Conservation (phyloP, 2,888 invertebrate species). For the Eupithecia dodoneata region DNA sequence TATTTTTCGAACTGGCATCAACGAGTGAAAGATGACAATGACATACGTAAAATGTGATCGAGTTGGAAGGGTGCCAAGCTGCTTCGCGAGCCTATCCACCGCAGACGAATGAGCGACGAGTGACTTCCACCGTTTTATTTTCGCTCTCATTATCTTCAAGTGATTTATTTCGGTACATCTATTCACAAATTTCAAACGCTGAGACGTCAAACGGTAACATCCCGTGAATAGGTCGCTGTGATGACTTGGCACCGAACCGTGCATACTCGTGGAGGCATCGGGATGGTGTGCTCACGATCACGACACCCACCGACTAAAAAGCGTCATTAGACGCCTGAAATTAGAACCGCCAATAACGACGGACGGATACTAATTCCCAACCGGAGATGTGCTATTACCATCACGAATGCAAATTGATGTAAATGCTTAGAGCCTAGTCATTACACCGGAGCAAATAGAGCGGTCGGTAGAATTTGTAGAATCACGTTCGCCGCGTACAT, state of each 20-base stretch:
- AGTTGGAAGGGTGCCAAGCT: slow-evolving; percentile 71
- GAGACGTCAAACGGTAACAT: slow-evolving; percentile 69
- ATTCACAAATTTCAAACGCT: slow-evolving; percentile 64
- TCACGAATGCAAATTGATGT: slow-evolving; percentile 61
- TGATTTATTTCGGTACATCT: slow-evolving; percentile 78
- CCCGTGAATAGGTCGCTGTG: slow-evolving; percentile 73
- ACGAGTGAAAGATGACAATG: slow-evolving; percentile 59
- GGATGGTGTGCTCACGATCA: slow-evolving; percentile 66
- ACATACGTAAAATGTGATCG: slow-evolving; percentile 64
- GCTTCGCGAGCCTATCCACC: slow-evolving; percentile 66
- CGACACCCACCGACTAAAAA: slow-evolving; percentile 62
- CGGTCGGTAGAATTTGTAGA: slow-evolving; percentile 38
- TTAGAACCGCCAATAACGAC: slow-evolving; percentile 63
- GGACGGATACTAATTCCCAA: slow-evolving; percentile 59
- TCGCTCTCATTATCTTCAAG: slow-evolving; percentile 81
- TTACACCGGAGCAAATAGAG: slow-evolving; percentile 39
- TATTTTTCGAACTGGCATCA: slow-evolving; percentile 57
- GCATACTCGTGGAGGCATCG: slow-evolving; percentile 58
- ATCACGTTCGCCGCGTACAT: slow-evolving; percentile 54
- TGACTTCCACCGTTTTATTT: slow-evolving; percentile 79
- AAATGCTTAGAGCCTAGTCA: slow-evolving; percentile 56
- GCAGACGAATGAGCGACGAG: slow-evolving; percentile 73
- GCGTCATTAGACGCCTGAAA: slow-evolving; percentile 68
- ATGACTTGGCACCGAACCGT: slow-evolving; percentile 69
- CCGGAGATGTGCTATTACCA: slow-evolving; percentile 58